phyloP scores from a whole-genome alignment of 2,113 vertebrate species.

The Cololabis saira region DNA sequence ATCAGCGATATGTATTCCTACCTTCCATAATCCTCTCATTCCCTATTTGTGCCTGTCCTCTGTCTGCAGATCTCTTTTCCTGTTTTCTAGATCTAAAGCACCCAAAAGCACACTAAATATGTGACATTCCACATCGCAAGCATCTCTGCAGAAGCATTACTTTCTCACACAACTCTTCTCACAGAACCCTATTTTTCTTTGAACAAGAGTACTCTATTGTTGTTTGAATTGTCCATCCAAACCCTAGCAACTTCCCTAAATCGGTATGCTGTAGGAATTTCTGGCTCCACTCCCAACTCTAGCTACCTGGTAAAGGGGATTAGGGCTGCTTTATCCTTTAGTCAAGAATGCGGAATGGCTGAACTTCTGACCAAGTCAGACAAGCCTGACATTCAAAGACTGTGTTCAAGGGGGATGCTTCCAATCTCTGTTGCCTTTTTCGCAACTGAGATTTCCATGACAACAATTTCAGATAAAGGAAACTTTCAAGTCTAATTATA shows the following conservation, averaged over 20 bases:
- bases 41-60: neutral
- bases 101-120: conserved; percentile 40
- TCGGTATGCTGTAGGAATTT: conserved; percentile 87
- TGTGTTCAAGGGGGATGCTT: conserved; percentile 62
- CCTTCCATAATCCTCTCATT: conserved; percentile 18
- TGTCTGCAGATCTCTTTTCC: neutral
- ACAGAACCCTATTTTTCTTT: conserved; percentile 74
- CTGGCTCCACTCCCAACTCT: conserved; percentile 81
- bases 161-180: conserved; percentile 68
- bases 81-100: conserved; percentile 33
- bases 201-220: conserved; percentile 79
- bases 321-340: conserved; percentile 87
- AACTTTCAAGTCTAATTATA: too few relatives aligned
- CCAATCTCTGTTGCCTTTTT: conserved; percentile 34
- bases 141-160: conserved; percentile 60
- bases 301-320: conserved; percentile 89
- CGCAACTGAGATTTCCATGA: conserved; percentile 24
- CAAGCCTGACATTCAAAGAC: conserved; percentile 75
- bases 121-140: conserved; percentile 69
- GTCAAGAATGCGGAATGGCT: conserved; percentile 87
- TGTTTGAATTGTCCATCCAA: conserved; percentile 79
- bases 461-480: too few relatives aligned
- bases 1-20: conserved; percentile 43
- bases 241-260: conserved; percentile 86
- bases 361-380: conserved; percentile 86